A percentile compares a stretch with the other conserved stretches of the same genome.
Conservation (phyloP, 2,888 invertebrate species). For the Steromphala cineraria region DNA sequence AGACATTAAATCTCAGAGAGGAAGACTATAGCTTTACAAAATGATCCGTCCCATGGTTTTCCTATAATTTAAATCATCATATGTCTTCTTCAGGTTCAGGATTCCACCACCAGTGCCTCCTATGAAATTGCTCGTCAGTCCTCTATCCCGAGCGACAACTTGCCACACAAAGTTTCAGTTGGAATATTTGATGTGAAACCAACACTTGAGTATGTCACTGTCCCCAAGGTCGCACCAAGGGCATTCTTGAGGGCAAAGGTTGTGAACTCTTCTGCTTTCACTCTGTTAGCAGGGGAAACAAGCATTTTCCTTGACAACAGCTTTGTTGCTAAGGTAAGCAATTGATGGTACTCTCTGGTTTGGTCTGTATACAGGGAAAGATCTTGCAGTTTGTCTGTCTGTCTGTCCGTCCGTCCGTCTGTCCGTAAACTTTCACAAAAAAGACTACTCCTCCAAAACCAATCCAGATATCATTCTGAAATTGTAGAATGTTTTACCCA, state of each 20-base stretch:
- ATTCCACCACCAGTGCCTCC: conserved; percentile 71
- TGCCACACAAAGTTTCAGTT: conserved; percentile 71
- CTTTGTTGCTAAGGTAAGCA: conserved; percentile 73
- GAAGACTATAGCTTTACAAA: too few species aligned
- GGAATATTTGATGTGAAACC: conserved; percentile 74
- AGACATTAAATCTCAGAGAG: too few species aligned
- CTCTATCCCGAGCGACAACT: conserved; percentile 73
- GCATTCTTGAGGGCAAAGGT: conserved; percentile 75
- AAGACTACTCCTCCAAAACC: too few species aligned
- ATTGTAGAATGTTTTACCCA: too few species aligned
- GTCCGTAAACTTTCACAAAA: too few species aligned
- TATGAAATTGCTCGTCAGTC: conserved; percentile 73
- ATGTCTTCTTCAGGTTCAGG: conserved; percentile 62
- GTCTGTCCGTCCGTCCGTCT: too few species aligned
- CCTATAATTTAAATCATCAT: too few species aligned
- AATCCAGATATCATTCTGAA: too few species aligned
- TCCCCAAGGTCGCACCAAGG: conserved; percentile 71
- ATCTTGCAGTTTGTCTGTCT: too few species aligned
- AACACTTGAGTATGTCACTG: conserved; percentile 72
- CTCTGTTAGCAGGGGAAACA: conserved; percentile 74
- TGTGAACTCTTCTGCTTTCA: conserved; percentile 72
- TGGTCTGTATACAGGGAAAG: too few species aligned
- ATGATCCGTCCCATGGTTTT: too few species aligned
- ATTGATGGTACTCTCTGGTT: neutral
- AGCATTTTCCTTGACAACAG: conserved; percentile 76